Evolutionary conservation across 2,113 vertebrate species (phyloP).

Genomic region (Brachyhypopomus occidentalis): DNA sequence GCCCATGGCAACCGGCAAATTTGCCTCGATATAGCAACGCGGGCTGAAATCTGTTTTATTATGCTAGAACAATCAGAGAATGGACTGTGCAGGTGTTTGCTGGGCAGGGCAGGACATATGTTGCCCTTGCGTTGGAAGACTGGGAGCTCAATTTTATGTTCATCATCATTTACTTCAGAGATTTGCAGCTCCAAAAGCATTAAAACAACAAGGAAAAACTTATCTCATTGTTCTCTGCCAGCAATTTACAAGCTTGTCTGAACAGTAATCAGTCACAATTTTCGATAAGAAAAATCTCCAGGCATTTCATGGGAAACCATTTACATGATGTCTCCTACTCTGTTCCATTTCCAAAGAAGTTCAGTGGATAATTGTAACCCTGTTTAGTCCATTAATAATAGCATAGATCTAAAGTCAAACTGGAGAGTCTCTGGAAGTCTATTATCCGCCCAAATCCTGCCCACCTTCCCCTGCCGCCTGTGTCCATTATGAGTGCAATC

Average conservation of each 20-base stretch:
- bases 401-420: background rate
- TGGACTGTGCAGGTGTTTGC: constrained; percentile 22
- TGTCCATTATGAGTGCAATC: too few species aligned
- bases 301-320: background rate
- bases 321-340: background rate
- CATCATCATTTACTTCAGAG: background rate
- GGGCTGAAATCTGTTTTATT: background rate
- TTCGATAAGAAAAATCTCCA: background rate
- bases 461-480: background rate
- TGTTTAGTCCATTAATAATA: background rate
- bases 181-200: background rate
- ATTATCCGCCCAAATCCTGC: background rate
- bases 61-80: background rate
- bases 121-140: background rate
- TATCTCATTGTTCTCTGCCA: background rate
- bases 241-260: constrained; percentile 5
- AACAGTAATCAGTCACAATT: background rate
- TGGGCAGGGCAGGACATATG: background rate
- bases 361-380: constrained; percentile 10
- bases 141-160: background rate
- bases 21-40: background rate
- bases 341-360: background rate
- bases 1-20: constrained; percentile 10
- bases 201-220: background rate
- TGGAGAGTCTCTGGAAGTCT: background rate